phyloP scores from a whole-genome alignment of 2,888 invertebrate genomes.

The Linnaemya tessellans region DNA sequence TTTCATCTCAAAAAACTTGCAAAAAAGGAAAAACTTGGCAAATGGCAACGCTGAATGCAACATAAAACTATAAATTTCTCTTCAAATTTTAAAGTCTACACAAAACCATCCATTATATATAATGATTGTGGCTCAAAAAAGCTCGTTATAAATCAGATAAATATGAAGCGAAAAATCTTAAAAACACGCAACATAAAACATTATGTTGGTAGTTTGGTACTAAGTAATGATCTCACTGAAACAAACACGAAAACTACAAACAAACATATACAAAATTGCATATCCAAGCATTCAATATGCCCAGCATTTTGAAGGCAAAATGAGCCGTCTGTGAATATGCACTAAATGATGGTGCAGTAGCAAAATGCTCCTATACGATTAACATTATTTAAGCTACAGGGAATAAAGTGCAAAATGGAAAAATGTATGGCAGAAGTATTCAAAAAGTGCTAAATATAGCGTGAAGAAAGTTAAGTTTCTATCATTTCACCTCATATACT shows the following conservation, averaged over 20 bases:
- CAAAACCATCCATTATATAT: slow-evolving; percentile 30
- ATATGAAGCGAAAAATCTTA: not conserved
- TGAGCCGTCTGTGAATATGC: not conserved
- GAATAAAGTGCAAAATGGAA: too few relatives aligned
- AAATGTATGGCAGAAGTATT: not conserved
- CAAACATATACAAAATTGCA: not conserved
- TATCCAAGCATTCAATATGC: too few relatives aligned
- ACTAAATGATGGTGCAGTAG: too few relatives aligned
- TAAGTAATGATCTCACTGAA: slow-evolving; percentile 27
- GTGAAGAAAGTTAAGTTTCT: not conserved
- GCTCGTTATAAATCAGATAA: slow-evolving; percentile 6
- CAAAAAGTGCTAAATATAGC: not conserved
- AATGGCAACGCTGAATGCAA: too few relatives aligned
- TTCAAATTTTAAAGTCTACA: not conserved
- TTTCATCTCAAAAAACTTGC: too few relatives aligned
- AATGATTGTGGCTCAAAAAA: slow-evolving; percentile 42
- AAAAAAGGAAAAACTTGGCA: too few relatives aligned
- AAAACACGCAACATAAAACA: slow-evolving; percentile 36
- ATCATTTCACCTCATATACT: not conserved
- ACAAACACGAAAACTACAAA: not conserved
- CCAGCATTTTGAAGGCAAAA: not conserved
- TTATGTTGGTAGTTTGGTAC: slow-evolving; percentile 29
- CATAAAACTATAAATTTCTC: slow-evolving; percentile 5
- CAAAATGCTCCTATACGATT: too few relatives aligned
- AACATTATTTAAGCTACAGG: not conserved